Evolutionary conservation across 2,797 vertebrate genomes (phyloP).

Genomic region (Eulemur mongoz): DNA sequence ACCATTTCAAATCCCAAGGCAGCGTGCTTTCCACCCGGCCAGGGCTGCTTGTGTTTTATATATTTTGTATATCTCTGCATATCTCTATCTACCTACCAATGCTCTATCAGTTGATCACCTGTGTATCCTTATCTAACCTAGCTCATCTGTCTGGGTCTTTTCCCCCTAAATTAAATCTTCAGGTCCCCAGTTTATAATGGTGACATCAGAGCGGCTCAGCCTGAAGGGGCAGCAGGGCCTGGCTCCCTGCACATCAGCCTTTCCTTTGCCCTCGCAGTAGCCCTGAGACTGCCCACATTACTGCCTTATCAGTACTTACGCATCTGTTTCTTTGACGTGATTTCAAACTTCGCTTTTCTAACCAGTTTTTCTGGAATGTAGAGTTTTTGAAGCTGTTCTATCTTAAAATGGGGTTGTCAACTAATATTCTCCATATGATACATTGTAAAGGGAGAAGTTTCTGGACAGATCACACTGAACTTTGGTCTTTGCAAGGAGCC

Average conservation of each 20-base stretch:
- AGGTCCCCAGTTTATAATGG: not conserved
- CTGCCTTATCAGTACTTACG: not conserved
- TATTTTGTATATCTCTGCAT: not conserved
- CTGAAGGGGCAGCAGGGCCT: not conserved
- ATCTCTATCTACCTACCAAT: not conserved
- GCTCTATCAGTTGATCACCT: not conserved
- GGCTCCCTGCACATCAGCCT: not conserved
- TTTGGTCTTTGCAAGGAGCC: not conserved
- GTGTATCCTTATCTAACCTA: not conserved
- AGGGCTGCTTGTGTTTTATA: not conserved
- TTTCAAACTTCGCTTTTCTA: not conserved
- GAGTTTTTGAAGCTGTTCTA: not conserved
- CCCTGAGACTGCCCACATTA: not conserved
- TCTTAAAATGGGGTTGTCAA: not conserved
- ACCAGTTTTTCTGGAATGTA: conserved; percentile 36
- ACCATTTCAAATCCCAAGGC: not conserved
- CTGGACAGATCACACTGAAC: not conserved
- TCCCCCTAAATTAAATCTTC: not conserved
- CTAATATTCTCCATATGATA: not conserved
- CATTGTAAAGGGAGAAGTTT: not conserved
- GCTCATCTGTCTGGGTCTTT: not conserved
- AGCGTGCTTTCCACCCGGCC: not conserved
- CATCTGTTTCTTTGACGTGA: not conserved
- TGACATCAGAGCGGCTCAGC: not conserved
- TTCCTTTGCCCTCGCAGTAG: not conserved